A percentile compares a stretch with the other conserved stretches of the same genome.
These are phyloP conservation scores for Amphimedon queenslandica DNA, from an alignment of 37 sponge, comb jelly and placozoan genomes.

Conservation along the genomic window DNA sequence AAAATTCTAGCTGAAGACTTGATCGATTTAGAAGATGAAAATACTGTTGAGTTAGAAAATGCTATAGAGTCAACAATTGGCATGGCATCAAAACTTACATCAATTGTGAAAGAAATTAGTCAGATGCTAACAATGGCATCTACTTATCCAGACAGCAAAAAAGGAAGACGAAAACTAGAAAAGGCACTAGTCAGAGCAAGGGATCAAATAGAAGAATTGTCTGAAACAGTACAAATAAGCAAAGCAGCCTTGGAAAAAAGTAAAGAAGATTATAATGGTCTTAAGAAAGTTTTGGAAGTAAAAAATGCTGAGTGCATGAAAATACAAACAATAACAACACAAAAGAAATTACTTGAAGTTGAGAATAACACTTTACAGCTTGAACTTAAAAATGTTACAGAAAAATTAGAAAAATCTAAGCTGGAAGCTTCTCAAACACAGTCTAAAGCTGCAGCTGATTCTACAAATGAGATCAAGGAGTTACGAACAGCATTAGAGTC, in stretches of 20 bases:
- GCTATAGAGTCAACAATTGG: conserved; percentile 44
- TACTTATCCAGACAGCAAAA: conserved; percentile 60
- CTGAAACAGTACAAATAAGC: background rate
- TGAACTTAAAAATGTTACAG: conserved; percentile 11
- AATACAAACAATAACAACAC: conserved; percentile 27
- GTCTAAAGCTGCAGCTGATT: background rate
- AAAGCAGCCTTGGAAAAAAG: conserved; percentile 22
- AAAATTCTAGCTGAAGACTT: conserved; percentile 35
- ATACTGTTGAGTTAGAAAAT: conserved; percentile 37
- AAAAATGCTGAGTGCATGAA: conserved; percentile 42
- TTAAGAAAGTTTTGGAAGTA: conserved; percentile 46
- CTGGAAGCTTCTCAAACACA: background rate
- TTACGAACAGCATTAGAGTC: background rate
- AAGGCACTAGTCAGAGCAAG: conserved; percentile 72
- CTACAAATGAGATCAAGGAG: background rate
- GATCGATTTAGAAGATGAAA: conserved; percentile 41
- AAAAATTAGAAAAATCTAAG: conserved; percentile 3
- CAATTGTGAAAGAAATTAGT: conserved; percentile 52
- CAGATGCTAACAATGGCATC: conserved; percentile 36
- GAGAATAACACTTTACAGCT: conserved; percentile 28
- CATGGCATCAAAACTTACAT: conserved; percentile 24
- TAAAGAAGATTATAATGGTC: conserved; percentile 18
- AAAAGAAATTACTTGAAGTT: conserved; percentile 26
- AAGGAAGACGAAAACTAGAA: conserved; percentile 60
- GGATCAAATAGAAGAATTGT: conserved; percentile 43